These are phyloP conservation scores for Melieria picta DNA, from an alignment of 2,888 invertebrate genomes.

Conservation along the genomic window DNA sequence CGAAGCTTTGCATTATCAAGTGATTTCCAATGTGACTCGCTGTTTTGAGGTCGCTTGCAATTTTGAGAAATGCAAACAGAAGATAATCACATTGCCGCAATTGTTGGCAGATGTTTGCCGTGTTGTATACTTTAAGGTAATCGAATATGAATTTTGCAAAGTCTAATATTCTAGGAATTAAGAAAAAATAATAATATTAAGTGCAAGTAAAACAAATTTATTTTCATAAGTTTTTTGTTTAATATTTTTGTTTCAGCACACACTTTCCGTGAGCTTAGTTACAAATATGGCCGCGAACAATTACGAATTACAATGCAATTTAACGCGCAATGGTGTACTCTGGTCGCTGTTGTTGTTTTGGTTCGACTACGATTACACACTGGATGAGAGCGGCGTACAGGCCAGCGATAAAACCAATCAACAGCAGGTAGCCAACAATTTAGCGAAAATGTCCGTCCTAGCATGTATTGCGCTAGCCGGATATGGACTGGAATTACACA, in stretches of 20 bases:
- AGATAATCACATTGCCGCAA: slow-evolving; percentile 87
- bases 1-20: slow-evolving; percentile 85
- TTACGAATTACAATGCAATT: slow-evolving; percentile 80
- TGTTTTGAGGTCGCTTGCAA: slow-evolving; percentile 96
- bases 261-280: slow-evolving; percentile 90
- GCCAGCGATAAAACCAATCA: slow-evolving; percentile 85
- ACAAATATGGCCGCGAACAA: slow-evolving; percentile 88
- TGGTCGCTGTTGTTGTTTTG: slow-evolving; percentile 91
- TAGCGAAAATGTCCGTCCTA: slow-evolving; percentile 86
- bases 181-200: background rate
- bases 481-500: slow-evolving; percentile 67
- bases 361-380: slow-evolving; percentile 96
- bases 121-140: slow-evolving; percentile 85
- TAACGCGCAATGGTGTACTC: slow-evolving; percentile 86
- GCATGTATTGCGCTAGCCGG: slow-evolving; percentile 87
- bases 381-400: slow-evolving; percentile 95
- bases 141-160: slow-evolving; percentile 13
- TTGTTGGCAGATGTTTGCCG: slow-evolving; percentile 87
- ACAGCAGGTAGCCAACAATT: slow-evolving; percentile 90
- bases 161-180: too few species aligned
- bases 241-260: slow-evolving; percentile 69
- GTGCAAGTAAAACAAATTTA: background rate
- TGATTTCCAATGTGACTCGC: slow-evolving; percentile 89
- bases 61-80: slow-evolving; percentile 89
- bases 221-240: background rate